Evolutionary conservation across 1,140 invertebrate genomes (phyloP).

Genomic region (Chlorops oryzae): DNA sequence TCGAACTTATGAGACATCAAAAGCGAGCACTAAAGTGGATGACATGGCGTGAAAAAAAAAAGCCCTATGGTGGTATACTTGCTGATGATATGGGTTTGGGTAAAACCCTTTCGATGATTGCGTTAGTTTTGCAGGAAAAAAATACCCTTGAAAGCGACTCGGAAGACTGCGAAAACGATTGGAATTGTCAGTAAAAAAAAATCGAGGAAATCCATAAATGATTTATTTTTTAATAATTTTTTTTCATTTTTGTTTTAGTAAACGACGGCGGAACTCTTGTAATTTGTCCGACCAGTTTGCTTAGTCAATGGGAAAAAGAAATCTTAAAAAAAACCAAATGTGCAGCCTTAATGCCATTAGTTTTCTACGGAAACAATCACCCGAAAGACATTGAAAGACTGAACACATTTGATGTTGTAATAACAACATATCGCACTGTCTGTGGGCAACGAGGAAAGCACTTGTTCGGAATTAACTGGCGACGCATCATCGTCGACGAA

Average conservation of each 20-base stretch:
- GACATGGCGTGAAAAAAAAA: conserved; percentile 35
- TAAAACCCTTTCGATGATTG: conserved; percentile 87
- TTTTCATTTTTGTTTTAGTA: conserved; percentile 30
- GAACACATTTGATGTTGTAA: conserved; percentile 67
- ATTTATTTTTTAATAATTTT: no score
- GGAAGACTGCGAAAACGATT: no score
- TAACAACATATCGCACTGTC: conserved; percentile 74
- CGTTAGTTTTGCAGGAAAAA: conserved; percentile 56
- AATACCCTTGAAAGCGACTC: no score
- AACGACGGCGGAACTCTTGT: conserved; percentile 72
- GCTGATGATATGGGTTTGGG: conserved; percentile 34
- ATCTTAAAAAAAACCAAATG: conserved; percentile 61
- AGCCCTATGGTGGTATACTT: conserved; percentile 26
- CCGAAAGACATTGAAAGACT: no score
- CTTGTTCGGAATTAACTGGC: conserved; percentile 57
- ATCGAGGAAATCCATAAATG: no score
- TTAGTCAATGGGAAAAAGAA: conserved; percentile 83
- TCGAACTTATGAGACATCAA: no score
- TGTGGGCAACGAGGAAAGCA: no score
- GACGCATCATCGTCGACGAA: conserved; percentile 86
- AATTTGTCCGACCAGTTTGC: conserved; percentile 78
- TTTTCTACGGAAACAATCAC: no score
- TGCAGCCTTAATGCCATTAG: no score
- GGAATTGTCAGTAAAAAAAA: no score
- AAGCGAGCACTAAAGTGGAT: conserved; percentile 29